A percentile compares a stretch with the other conserved stretches of the same genome.
Conservation (phyloP, 2,888 invertebrate species). For the Steinernema carpocapsae region DNA sequence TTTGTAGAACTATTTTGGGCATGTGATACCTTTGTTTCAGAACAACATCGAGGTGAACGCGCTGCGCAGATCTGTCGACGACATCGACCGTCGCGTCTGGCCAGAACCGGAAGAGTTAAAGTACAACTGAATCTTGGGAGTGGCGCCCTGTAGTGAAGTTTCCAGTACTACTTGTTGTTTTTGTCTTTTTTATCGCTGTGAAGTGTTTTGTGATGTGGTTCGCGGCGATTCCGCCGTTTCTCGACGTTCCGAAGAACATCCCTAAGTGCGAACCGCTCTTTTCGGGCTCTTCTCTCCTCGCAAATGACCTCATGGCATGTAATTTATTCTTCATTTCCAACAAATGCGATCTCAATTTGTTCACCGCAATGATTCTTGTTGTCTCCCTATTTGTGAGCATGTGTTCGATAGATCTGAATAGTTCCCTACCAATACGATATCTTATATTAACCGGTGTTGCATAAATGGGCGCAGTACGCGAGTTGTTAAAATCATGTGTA, state of each 20-base stretch:
- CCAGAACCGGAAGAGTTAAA: not conserved
- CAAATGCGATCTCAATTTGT: no score
- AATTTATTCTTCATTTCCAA: no score
- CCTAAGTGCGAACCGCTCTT: no score
- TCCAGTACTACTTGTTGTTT: not conserved
- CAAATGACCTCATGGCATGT: no score
- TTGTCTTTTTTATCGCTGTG: not conserved
- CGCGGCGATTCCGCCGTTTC: not conserved
- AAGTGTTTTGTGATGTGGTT: not conserved
- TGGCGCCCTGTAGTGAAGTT: not conserved
- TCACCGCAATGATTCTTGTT: no score
- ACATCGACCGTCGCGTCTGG: constrained; percentile 24
- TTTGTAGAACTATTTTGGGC: not conserved
- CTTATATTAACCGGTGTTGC: constrained; percentile 1
- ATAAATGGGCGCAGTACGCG: constrained; percentile 24
- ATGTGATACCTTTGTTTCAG: not conserved
- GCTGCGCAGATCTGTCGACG: constrained; percentile 12
- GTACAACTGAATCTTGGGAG: not conserved
- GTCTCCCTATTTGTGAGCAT: no score
- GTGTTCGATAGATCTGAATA: no score
- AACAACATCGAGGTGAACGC: constrained; percentile 33
- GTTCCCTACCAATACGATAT: no score
- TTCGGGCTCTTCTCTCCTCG: no score
- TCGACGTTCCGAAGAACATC: not conserved
- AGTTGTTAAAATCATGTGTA: not conserved